phyloP scores from a whole-genome alignment of 2,113 vertebrate genomes.

The Corythornis cristatus region DNA sequence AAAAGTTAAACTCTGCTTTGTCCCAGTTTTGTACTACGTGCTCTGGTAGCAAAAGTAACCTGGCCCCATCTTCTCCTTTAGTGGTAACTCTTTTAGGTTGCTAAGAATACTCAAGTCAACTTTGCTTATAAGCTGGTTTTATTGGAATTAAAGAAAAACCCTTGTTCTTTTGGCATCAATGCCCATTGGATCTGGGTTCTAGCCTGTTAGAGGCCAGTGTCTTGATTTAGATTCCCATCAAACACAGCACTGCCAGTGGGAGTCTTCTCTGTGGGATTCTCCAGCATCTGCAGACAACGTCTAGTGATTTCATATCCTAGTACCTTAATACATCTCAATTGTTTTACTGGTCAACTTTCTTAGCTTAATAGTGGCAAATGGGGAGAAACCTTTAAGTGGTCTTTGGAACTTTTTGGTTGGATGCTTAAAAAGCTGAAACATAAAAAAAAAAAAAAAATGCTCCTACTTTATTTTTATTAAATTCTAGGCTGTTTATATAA shows the following conservation, averaged over 20 bases:
- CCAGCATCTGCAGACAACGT: neutral
- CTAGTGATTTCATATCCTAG: fast-evolving
- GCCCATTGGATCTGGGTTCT: neutral
- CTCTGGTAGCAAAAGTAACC: neutral
- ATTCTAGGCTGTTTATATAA: neutral
- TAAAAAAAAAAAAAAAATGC: neutral
- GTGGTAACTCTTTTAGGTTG: neutral
- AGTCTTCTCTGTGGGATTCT: neutral
- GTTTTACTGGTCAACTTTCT: neutral
- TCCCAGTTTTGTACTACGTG: neutral
- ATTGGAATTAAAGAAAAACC: neutral
- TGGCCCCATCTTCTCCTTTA: neutral
- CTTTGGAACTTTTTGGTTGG: neutral
- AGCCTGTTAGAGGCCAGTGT: neutral
- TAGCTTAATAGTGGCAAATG: neutral
- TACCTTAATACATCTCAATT: neutral
- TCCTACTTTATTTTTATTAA: neutral
- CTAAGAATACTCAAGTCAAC: neutral
- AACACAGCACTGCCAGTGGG: neutral
- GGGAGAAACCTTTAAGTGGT: neutral
- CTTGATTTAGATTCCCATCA: neutral
- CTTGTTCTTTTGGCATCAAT: neutral
- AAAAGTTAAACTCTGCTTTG: neutral
- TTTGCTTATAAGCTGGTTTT: neutral
- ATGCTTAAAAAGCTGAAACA: neutral